A percentile compares a stretch with the other conserved stretches of the same genome.
Conservation (phyloP, 2,113 vertebrate genomes). For the Turdus rufiventris region DNA sequence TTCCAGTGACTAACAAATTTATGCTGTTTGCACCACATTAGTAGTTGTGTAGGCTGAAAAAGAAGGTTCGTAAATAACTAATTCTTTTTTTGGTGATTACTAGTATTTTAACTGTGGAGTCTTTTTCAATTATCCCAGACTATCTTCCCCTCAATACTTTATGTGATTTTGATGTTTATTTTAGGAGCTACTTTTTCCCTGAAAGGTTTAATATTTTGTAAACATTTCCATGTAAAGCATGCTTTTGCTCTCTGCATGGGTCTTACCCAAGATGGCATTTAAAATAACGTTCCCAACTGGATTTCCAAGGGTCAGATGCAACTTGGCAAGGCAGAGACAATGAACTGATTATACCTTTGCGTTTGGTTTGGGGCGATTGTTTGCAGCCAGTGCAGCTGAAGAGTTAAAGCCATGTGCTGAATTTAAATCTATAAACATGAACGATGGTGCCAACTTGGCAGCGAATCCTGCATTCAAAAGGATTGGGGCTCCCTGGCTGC, state of each 20-base stretch:
- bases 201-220: conserved; percentile 15
- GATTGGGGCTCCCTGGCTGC: conserved; percentile 41
- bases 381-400: conserved; percentile 65
- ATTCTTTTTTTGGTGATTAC: not conserved
- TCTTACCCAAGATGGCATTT: not conserved
- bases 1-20: not conserved
- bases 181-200: not conserved
- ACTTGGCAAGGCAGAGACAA: conserved; percentile 36
- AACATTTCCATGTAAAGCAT: not conserved
- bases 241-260: not conserved
- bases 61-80: not conserved
- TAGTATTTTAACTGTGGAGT: not conserved
- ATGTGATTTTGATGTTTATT: not conserved
- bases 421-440: conserved; percentile 66
- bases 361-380: conserved; percentile 42
- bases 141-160: not conserved
- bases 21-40: not conserved
- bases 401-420: conserved; percentile 68
- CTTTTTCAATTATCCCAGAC: not conserved
- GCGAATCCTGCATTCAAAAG: not conserved
- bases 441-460: conserved; percentile 64
- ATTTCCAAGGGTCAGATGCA: conserved; percentile 11
- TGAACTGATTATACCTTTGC: conserved; percentile 57
- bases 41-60: not conserved
- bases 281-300: not conserved